Base-by-base conservation (phyloP, 1,140 invertebrate species). In the Palaemon carinicauda region DNA sequence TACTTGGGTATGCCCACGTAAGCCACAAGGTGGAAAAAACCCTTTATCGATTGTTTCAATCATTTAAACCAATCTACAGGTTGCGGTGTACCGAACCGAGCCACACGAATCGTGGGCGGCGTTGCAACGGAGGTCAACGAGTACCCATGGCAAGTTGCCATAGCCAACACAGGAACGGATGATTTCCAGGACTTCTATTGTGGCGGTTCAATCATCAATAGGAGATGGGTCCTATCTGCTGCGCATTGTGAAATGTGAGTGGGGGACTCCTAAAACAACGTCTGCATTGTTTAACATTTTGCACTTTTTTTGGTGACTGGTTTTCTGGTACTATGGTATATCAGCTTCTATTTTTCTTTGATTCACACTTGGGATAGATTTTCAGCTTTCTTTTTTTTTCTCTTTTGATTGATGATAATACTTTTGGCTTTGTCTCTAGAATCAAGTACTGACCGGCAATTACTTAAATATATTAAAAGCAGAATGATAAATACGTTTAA, bases 71-170 rank as follows among this genome's bases (percentile, higher is more conserved):
- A 12, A 41, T n/a, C n/a, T n/a, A 41, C 65, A 69, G 65, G n/a
- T 15, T 81, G 80, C 7, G 80, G 80, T 2, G 52, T 81, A 3
- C 80, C 80, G 2, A 81, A 81, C 54, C 51, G 80, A 29, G 5
- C 24, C 19, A 81, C 54, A 9, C 31, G 80, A 27, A 73, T 81
- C 50, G 80, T 81, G 2, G 80, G 80, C 21, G 80, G 80, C 12
- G 60, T n/a, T 14, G 33, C 54, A 1, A 52, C 80, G 14, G 31
- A 73, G 5, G 56, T 27, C 15, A 81, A 81, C 80, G 80, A 81
- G 52, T 97, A 96, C 90, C 96, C 96, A 12, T 97, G 96, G 96
- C 93, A 97, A 89, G 96, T 95, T 1, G 92, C 96, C 81, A 91
- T 96, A 3, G 92, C 96, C 1, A 96, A 97, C 90, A 95, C 96